Base-by-base conservation (phyloP, 2,888 invertebrate genomes). In the Chymomyza amoena region DNA sequence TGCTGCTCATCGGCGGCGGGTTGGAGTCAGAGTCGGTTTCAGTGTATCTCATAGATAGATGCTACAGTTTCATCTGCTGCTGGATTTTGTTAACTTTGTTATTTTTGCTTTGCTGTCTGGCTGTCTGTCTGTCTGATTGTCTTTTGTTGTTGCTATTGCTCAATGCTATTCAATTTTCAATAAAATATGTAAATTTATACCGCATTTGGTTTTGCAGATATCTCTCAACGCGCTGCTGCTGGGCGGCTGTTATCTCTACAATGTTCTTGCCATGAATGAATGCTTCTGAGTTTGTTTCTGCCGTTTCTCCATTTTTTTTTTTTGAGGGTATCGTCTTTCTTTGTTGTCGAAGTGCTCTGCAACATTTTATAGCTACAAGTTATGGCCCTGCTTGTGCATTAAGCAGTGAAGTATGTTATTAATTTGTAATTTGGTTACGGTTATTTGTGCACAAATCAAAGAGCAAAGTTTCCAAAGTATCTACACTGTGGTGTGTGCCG, bases 361-460 rank as follows among this genome's bases (percentile, higher is more conserved):
- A 79, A 77, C 85, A 87, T 82, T 82, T 85, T 83, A 85, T 87
- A 78, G 82, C 80, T 87, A 74, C 80, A 82, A 87, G 86, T 85
- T 83, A 83, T 83, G 84, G 74, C 64, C 73, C 59, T 63, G 64
- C 65, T 32, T 61, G 64, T 45, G 39, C 66, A 67, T 77, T 77
- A 74, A 77, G 66, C 87, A 86, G 78, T 75, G 79, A 83, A 86
- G 83, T 83, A 83, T 88, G 83, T 86, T 83, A 83, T 83, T 83
- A 83, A 83, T 83, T 83, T 83, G 79, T 88, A 83, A 83, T 83
- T 83, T 88, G 83, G 77, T 83, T 83, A 83, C 75, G 83, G 83
- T 84, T 88, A 86, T 83, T 83, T 88, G 87, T 83, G 84, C 79
- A 86, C 88, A 86, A 83, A 88, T 83, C 83, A 83, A 83, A 88